Base-by-base conservation (phyloP, 2,888 invertebrate genomes). In the Erebia aethiops region DNA sequence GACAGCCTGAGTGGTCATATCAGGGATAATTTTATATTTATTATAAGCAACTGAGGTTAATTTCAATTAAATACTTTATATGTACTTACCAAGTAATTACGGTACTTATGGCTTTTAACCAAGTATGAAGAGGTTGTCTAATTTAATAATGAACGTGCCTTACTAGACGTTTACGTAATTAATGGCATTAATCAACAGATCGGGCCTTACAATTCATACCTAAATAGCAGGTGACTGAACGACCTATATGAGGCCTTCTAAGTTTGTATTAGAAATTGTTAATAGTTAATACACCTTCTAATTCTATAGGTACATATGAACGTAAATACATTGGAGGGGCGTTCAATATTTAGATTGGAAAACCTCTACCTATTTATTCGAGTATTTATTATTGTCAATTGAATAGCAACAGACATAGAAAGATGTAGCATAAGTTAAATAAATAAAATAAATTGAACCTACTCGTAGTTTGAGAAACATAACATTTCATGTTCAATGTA, bases 1-100 rank as follows among this genome's bases (percentile, higher is more conserved):
- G 77, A 76, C 69, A 76, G 67, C 76, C 75, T 74, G 62, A 72
- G 61, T 49, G 21, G 51, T 67, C 61, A 64, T 72, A 67, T 69
- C 57, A 64, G 67, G 61, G 66, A 66, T 43, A 60, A 46, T 63
- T 21, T 21, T 35, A 35, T 56, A 49, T 63, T 56, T 70, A 62
- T 62, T 49, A 4, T 13, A 16, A 16, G 16, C n/a, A 18, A 63
- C 14, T 41, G 2, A 18, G 26, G 13, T 13, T 11, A 13, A 21
- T 16, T 56, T 16, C 8, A 41, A 35, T 58, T 8, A 58, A 35
- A 35, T 61, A 43, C 18, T 13, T 51, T n/a, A 18, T 41, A n/a
- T 41, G 41, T 60, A 60, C 60, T 41, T 60, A 60, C 16, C 60
- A 41, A 60, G 16, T 43, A 43, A 49, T 46, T 21, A 11, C 8